Conservation (phyloP, 2,888 invertebrate species). For the Dicranocentrus wangi region DNA sequence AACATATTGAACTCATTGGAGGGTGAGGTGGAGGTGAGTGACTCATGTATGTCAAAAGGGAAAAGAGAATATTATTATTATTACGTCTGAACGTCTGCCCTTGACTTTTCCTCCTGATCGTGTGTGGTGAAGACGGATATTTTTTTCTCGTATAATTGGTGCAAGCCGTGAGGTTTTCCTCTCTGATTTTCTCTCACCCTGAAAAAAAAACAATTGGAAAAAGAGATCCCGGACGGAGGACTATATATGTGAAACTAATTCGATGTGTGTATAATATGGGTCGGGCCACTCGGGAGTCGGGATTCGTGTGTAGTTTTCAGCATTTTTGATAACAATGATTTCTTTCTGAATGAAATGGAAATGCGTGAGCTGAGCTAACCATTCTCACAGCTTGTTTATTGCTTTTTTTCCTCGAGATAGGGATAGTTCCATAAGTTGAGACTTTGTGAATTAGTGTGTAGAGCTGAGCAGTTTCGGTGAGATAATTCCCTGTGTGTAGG, state of each 20-base stretch:
- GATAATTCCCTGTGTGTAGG: conserved; percentile 21
- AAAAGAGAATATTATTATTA: too few relatives aligned
- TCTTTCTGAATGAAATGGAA: neutral
- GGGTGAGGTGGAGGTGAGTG: neutral
- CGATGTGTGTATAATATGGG: too few relatives aligned
- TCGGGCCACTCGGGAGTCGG: too few relatives aligned
- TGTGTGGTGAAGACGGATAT: conserved; percentile 5
- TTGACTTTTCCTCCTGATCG: conserved; percentile 5
- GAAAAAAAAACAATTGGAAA: too few relatives aligned
- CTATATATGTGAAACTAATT: too few relatives aligned
- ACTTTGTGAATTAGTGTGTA: neutral
- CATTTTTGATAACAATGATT: conserved; percentile 1
- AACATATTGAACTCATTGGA: neutral
- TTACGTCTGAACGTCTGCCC: conserved; percentile 11
- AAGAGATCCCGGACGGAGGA: too few relatives aligned
- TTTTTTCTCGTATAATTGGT: neutral
- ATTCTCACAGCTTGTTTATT: neutral
- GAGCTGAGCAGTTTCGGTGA: neutral
- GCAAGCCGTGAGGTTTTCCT: too few relatives aligned
- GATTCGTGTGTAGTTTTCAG: too few relatives aligned
- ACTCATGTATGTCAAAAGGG: conserved; percentile 5
- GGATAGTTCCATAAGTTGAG: neutral
- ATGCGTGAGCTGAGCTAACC: conserved; percentile 17
- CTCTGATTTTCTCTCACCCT: too few relatives aligned
- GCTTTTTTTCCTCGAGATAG: neutral